These are phyloP conservation scores for Lepisosteus oculatus DNA, from an alignment of 2,113 vertebrate genomes.

Conservation along the genomic window DNA sequence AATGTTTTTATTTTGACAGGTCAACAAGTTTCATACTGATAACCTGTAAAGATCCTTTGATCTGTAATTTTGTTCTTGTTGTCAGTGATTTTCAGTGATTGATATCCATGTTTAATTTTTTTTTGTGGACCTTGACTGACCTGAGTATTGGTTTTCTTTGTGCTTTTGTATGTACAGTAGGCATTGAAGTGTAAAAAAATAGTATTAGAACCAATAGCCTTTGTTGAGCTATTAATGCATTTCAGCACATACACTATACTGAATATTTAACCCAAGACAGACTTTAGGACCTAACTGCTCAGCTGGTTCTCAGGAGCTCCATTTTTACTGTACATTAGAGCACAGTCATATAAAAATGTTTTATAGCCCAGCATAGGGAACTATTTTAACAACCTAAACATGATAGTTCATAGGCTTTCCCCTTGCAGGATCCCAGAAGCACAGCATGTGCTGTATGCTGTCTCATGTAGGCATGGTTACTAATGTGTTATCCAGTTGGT, in stretches of 20 bases:
- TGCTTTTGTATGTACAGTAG: too few species aligned
- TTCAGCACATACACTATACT: background rate
- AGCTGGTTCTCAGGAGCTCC: constrained; percentile 23
- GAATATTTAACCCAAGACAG: constrained; percentile 18
- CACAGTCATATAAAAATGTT: background rate
- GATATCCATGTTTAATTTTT: too few species aligned
- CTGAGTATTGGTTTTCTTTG: too few species aligned
- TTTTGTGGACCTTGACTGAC: too few species aligned
- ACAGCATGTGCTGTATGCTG: background rate
- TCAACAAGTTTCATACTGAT: too few species aligned
- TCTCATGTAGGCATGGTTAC: background rate
- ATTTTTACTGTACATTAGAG: constrained; percentile 20
- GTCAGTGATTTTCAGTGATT: too few species aligned
- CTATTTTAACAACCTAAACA: background rate
- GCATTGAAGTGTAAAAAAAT: too few species aligned
- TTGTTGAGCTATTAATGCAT: too few species aligned
- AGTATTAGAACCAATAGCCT: too few species aligned
- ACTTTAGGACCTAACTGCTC: constrained; percentile 12
- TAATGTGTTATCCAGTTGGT: background rate
- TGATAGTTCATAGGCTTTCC: background rate
- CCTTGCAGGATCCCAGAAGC: background rate
- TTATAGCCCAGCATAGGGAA: background rate
- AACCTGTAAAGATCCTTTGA: too few species aligned
- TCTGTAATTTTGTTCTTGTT: too few species aligned
- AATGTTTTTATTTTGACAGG: too few species aligned